Base-by-base conservation (phyloP, 1,140 invertebrate genomes). In the Bombus haemorrhoidalis region DNA sequence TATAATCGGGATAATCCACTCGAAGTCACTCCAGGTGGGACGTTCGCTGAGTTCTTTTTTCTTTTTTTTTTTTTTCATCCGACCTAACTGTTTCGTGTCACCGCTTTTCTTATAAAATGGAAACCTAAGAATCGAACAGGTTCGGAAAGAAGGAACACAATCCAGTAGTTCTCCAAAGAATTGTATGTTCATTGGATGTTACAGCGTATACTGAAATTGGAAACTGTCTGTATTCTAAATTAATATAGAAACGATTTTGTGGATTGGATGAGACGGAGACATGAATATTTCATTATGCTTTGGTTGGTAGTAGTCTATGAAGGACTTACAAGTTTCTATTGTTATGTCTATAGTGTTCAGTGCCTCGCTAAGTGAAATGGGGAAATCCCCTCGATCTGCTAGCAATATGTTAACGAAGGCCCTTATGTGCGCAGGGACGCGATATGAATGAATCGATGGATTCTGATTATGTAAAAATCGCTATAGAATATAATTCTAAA, bases 1-100 rank as follows among this genome's bases (percentile, higher is more conserved):
- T 32, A 69, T 43, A 47, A 47, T 69, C 41, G 32, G 41, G 41
- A 69, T 69, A 47, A 80, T 57, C 73, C 73, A 34, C 73, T 75
- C 12, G 22, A 57, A 57, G 47, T 57, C 32, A 74, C 6, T 74
- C 53, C 34, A 53, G 41, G 4, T 28, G 10, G 73, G 12, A 37
- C 12, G 47, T 37, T 75, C 25, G 2, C 22, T 2, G 47, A 47
- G 53, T 57, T 57, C 25, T 15, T 28, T 39, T 39, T 5, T 39
- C 8, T 74, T 37, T 28, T 28, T 15, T 12, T 3, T 13, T 28
- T 15, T 12, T 10, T 62, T 13, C 10, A 12, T 13, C 2, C 28
- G 57, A 3, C 0, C 18, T 18, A 53, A 53, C 15, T 53, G 28
- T 28, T 59, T 59, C 57, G 57, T 28, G 57, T 62, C 59, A 1